Base-by-base conservation (phyloP, 2,113 vertebrate genomes). In the Archocentrus centrarchus region DNA sequence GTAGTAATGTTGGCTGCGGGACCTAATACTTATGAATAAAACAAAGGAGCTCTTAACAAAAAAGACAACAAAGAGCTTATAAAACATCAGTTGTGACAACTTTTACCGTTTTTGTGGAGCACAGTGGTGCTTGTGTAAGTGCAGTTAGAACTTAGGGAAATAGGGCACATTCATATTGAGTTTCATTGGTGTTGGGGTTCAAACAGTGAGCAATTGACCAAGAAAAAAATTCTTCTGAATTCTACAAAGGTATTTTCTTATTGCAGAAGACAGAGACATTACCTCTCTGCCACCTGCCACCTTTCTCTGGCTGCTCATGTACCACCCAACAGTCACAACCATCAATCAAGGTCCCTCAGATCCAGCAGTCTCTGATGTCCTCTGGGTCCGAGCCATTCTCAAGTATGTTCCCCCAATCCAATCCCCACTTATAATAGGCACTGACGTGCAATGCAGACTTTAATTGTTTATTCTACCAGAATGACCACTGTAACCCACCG, bases 11-110 rank as follows among this genome's bases (percentile, higher is more conserved):
- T 57, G 30, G 7, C 13, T 24, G 55, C 27, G 4, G 61, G 66
- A 75, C 84, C 63, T 75, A 61, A 37, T 50, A 41, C 37, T 80
- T 32, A 81, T 50, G 24, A 53, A 10, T 70, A 70, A 70, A 70
- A 30, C 41, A 2, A 50, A 4, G 64, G 41, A 30, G 15, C 5
- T 2, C 22, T 47, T 7, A 0, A 7, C 27, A 24, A 68, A 47
- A 70, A 70, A 70, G 64, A 20, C 22, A 68, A 70, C 24, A 30
- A 50, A 6, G 50, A 50, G 22, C 64, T 50, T 8, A 47, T 47
- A 68, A 50, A 68, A 18, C 41, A 68, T 68, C 22, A 30, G 18
- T 41, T 30, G 22, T 18, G 41, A 68, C 64, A 58, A 58, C 2
- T 58, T 58, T 58, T 58, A 4, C 20, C 18, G 64, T 50, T 47